Evolutionary conservation across 1,140 invertebrate genomes (phyloP).

Genomic region (Achroia grisella): DNA sequence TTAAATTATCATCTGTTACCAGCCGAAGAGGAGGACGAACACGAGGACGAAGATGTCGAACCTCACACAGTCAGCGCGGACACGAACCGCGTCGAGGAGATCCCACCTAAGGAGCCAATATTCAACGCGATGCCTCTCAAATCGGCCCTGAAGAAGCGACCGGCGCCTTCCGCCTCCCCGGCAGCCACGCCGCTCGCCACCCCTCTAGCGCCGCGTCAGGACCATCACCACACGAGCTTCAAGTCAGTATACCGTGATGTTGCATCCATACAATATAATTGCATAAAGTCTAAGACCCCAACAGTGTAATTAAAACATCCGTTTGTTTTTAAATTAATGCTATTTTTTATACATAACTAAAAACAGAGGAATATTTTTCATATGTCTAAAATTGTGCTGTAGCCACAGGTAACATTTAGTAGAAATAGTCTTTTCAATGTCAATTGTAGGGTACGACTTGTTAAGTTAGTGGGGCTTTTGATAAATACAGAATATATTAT

Average conservation of each 20-base stretch:
- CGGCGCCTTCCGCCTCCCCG: slow-evolving; percentile 75
- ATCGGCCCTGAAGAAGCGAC: slow-evolving; percentile 92
- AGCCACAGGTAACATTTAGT: too few relatives aligned
- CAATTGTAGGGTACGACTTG: too few relatives aligned
- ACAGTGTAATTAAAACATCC: too few relatives aligned
- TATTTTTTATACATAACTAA: too few relatives aligned
- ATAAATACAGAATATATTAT: too few relatives aligned
- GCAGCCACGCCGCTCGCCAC: slow-evolving; percentile 81
- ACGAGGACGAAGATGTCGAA: slow-evolving; percentile 76
- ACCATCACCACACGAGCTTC: slow-evolving; percentile 75
- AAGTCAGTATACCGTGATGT: slow-evolving; percentile 63
- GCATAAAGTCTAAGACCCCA: too few relatives aligned
- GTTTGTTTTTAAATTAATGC: too few relatives aligned
- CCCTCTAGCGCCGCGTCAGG: slow-evolving; percentile 85
- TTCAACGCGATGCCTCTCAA: slow-evolving; percentile 92
- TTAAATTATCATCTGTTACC: not conserved
- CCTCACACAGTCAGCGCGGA: slow-evolving; percentile 78
- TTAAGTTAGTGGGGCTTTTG: too few relatives aligned
- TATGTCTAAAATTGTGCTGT: too few relatives aligned
- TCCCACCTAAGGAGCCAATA: slow-evolving; percentile 90
- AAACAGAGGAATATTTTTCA: too few relatives aligned
- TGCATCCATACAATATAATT: too few relatives aligned
- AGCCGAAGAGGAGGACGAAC: slow-evolving; percentile 70
- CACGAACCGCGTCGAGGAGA: slow-evolving; percentile 88
- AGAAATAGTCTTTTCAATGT: too few relatives aligned